Evolutionary conservation across 1,140 invertebrate species (phyloP).

Genomic region (Drosophila dunni): DNA sequence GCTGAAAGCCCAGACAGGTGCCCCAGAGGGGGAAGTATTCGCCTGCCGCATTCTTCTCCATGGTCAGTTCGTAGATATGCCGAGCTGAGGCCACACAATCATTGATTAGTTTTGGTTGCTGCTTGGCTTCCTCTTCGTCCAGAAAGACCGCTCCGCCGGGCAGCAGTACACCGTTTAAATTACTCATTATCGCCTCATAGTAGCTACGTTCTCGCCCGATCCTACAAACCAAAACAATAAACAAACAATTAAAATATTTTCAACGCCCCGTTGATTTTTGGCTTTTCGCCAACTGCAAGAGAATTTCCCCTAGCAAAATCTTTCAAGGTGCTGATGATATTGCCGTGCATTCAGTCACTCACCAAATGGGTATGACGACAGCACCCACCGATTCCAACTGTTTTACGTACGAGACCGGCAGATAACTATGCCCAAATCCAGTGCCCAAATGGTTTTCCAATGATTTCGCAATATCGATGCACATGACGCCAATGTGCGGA

Average conservation of each 20-base stretch:
- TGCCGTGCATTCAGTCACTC: constrained; percentile 30
- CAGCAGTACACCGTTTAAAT: constrained; percentile 90
- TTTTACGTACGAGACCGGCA: constrained; percentile 45
- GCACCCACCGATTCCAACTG: constrained; percentile 53
- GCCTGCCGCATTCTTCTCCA: constrained; percentile 88
- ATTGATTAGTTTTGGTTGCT: constrained; percentile 80
- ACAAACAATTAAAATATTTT: constrained; percentile 11
- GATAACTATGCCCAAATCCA: constrained; percentile 25
- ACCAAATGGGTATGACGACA: constrained; percentile 55
- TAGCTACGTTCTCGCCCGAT: constrained; percentile 64
- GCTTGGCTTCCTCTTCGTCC: constrained; percentile 62
- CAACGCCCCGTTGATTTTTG: neutral
- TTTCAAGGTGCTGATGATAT: constrained; percentile 15
- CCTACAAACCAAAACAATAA: constrained; percentile 44
- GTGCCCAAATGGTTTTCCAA: constrained; percentile 11
- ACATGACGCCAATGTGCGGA: constrained; percentile 49
- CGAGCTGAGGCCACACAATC: constrained; percentile 87
- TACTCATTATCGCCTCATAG: constrained; percentile 85
- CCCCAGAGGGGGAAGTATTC: constrained; percentile 94
- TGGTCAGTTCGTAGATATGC: constrained; percentile 87
- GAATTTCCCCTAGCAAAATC: neutral
- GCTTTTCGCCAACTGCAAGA: constrained; percentile 15
- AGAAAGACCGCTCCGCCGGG: constrained; percentile 91
- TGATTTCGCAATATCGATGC: constrained; percentile 44
- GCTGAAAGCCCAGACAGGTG: constrained; percentile 94